Percentiles rank a stretch among this genome's conserved stretches.
These are phyloP conservation scores for Pogonognathellus flavescens DNA, from an alignment of 1,140 invertebrate genomes.

Conservation along the genomic window DNA sequence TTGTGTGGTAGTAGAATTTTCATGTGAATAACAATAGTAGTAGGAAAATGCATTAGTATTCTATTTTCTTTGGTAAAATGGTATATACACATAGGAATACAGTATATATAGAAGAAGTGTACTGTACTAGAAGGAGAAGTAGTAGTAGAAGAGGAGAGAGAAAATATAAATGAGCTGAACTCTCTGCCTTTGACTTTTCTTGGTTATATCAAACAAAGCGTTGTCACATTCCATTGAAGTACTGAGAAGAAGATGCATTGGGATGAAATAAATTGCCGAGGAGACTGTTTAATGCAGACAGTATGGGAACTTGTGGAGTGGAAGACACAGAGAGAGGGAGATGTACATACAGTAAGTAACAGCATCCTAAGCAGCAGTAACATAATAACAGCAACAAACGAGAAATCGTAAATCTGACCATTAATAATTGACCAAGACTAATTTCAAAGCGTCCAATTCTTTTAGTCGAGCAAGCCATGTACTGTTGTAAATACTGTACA, in stretches of 20 bases:
- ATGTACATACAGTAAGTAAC: neutral
- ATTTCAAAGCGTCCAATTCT: conserved; percentile 42
- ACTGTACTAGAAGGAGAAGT: neutral
- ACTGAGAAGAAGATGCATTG: neutral
- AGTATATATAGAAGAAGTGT: neutral
- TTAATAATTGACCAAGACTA: conserved; percentile 47
- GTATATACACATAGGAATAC: too few species aligned
- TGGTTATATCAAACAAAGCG: conserved; percentile 29
- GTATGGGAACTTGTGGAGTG: neutral
- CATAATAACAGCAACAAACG: conserved; percentile 9
- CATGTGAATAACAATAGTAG: too few species aligned
- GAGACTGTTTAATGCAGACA: neutral
- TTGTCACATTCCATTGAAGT: conserved; percentile 36
- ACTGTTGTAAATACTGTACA: too few species aligned
- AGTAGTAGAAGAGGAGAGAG: neutral
- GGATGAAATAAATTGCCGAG: neutral
- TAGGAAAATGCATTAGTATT: too few species aligned
- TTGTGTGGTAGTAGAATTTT: too few species aligned
- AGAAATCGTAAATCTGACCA: conserved; percentile 38
- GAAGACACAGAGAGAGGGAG: neutral
- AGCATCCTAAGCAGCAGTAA: neutral
- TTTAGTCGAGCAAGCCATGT: conserved; percentile 2
- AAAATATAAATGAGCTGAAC: conserved; percentile 46
- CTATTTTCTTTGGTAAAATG: too few species aligned
- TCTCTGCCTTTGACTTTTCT: conserved; percentile 22